A percentile compares a stretch with the other conserved stretches of the same genome.
Conservation (phyloP, 2,113 vertebrate genomes). For the Callorhinus ursinus region DNA sequence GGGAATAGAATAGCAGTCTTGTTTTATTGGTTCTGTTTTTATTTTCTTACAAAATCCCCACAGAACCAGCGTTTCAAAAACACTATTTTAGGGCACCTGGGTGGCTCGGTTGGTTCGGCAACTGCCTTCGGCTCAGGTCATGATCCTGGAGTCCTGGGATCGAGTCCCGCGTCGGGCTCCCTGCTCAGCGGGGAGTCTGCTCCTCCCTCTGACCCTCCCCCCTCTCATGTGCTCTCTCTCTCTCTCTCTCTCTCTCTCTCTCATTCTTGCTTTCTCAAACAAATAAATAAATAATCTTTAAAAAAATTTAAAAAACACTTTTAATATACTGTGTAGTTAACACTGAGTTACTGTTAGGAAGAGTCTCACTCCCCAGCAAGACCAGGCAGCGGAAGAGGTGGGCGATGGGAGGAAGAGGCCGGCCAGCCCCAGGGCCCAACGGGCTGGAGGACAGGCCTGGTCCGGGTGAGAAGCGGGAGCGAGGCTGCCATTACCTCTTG, state of each 20-base stretch:
- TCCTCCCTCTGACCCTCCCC: too few species aligned
- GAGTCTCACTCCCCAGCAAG: background rate
- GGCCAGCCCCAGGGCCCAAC: background rate
- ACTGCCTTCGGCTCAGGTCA: too few species aligned
- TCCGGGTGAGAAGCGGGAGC: accelerated
- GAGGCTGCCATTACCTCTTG: conserved; percentile 89
- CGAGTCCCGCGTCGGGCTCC: too few species aligned
- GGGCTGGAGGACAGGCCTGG: background rate
- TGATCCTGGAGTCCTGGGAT: too few species aligned
- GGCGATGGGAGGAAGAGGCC: background rate
- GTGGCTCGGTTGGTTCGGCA: too few species aligned
- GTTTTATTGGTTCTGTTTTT: background rate
- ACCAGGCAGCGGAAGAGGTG: background rate
- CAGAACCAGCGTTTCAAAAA: background rate
- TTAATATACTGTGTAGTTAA: background rate
- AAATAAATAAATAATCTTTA: too few species aligned
- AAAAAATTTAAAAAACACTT: background rate
- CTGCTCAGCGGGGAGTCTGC: too few species aligned
- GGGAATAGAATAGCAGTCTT: background rate
- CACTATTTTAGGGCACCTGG: background rate
- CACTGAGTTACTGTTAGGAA: background rate
- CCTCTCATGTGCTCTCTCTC: too few species aligned
- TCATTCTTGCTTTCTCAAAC: too few species aligned
- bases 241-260: too few species aligned
- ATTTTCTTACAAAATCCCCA: background rate